A percentile compares a stretch with the other conserved stretches of the same genome.
Evolutionary conservation across 2,888 invertebrate genomes (phyloP).

Genomic region (Lydus trimaculatus): DNA sequence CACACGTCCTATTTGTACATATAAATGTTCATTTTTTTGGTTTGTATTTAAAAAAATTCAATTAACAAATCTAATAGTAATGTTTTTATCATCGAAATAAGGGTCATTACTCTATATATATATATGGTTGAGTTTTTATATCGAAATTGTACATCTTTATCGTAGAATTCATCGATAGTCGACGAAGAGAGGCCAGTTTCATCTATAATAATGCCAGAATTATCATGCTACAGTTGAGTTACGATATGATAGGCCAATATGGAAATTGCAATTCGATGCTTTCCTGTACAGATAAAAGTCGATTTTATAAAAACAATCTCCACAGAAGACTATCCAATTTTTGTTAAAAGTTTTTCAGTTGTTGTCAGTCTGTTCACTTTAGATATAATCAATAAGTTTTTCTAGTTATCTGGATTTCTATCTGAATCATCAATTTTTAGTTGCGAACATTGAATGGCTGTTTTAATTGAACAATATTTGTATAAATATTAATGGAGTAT

Average conservation of each 20-base stretch:
- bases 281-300: background rate
- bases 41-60: too few relatives aligned
- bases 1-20: background rate
- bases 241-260: background rate
- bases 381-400: background rate
- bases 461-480: background rate
- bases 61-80: too few relatives aligned
- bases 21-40: too few relatives aligned
- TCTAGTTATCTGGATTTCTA: background rate
- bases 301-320: background rate
- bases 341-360: background rate
- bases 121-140: background rate
- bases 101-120: background rate
- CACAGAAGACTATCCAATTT: background rate
- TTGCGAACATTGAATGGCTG: background rate
- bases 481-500: background rate
- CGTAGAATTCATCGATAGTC: background rate
- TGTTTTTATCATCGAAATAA: background rate
- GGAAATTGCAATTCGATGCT: background rate
- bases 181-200: background rate
- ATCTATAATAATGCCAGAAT: background rate
- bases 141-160: background rate
- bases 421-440: background rate
- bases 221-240: background rate
- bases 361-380: too few relatives aligned